These are phyloP conservation scores for Carettochelys insculpta DNA, from an alignment of 2,113 vertebrate species.

Conservation along the genomic window DNA sequence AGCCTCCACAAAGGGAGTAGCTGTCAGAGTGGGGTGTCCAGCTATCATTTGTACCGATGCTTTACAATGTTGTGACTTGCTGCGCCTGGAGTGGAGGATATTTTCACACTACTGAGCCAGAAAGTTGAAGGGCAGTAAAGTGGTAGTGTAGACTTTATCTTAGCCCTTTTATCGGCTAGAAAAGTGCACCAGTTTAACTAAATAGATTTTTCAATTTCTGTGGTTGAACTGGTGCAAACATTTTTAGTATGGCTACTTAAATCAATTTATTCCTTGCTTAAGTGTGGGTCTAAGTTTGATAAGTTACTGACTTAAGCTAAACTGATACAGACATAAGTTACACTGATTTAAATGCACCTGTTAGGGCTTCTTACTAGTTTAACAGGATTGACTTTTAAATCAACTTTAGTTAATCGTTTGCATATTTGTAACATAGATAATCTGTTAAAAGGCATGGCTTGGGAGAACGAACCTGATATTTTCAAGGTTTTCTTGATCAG, in stretches of 20 bases:
- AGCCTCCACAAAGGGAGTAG: too few species aligned
- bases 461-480: neutral
- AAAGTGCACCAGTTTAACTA: neutral
- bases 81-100: too few species aligned
- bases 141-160: neutral
- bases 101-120: too few species aligned
- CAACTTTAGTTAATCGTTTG: neutral
- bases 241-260: neutral
- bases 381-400: neutral
- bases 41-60: too few species aligned
- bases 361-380: neutral
- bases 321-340: neutral
- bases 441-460: neutral
- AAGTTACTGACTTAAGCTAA: neutral
- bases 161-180: neutral
- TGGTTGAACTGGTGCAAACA: neutral
- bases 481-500: neutral
- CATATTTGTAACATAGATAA: neutral
- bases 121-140: too few species aligned
- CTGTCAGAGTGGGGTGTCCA: too few species aligned
- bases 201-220: neutral
- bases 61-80: too few species aligned
- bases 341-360: neutral
- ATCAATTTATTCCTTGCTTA: neutral
- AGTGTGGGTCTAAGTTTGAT: neutral